phyloP scores from a whole-genome alignment of 2,888 invertebrate species.

The Pterostichus madidus region DNA sequence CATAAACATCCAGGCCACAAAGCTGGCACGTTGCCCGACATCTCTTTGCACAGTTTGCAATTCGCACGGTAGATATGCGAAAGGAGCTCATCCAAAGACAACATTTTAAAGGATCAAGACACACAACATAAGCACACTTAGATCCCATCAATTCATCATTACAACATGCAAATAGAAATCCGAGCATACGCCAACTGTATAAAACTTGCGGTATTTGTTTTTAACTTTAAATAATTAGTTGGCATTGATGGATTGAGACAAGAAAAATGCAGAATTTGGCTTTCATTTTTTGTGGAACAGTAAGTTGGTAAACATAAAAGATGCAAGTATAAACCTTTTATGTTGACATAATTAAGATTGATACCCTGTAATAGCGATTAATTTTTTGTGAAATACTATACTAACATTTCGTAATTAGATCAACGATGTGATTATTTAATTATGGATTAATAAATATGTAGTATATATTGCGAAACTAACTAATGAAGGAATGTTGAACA shows the following conservation, averaged over 20 bases:
- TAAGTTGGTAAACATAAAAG: background rate
- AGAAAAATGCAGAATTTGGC: background rate
- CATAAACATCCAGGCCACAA: slow-evolving; percentile 2
- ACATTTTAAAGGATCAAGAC: slow-evolving; percentile 26
- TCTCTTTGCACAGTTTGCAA: slow-evolving; percentile 43
- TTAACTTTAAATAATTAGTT: slow-evolving; percentile 17
- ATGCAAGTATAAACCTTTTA: background rate
- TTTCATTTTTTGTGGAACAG: slow-evolving; percentile 15
- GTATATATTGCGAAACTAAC: background rate
- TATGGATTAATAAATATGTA: background rate
- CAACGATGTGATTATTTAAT: background rate
- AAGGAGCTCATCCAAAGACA: slow-evolving; percentile 48
- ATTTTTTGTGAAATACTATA: background rate
- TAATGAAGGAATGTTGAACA: background rate
- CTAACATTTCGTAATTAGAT: slow-evolving; percentile 5
- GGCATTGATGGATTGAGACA: slow-evolving; percentile 13
- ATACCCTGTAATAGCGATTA: background rate
- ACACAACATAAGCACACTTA: slow-evolving; percentile 5
- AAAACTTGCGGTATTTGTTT: background rate
- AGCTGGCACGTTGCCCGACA: slow-evolving; percentile 27
- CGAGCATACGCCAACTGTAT: background rate
- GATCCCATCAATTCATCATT: slow-evolving; percentile 29
- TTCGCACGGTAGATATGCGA: slow-evolving; percentile 51
- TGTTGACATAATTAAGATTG: slow-evolving; percentile 8
- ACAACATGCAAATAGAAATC: slow-evolving; percentile 13